These are phyloP conservation scores for Boloria euphrosyne DNA, from an alignment of 2,888 invertebrate species.

Conservation along the genomic window DNA sequence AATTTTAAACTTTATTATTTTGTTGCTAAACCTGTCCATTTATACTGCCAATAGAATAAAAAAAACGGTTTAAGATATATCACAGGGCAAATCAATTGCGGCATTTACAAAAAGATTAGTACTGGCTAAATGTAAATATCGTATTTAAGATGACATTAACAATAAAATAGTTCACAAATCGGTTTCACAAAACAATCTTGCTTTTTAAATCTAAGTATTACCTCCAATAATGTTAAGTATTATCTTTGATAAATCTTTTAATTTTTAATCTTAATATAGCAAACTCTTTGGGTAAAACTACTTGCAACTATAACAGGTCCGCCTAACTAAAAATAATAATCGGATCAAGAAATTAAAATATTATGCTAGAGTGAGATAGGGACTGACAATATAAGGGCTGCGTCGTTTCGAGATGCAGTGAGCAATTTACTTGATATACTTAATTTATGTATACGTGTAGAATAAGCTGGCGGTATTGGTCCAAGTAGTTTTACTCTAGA, in stretches of 20 bases:
- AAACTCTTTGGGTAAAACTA: slow-evolving; percentile 35
- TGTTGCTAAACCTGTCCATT: slow-evolving; percentile 41
- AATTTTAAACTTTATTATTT: slow-evolving; percentile 33
- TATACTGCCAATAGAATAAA: slow-evolving; percentile 41
- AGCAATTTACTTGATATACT: slow-evolving; percentile 27
- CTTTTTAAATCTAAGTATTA: slow-evolving; percentile 77
- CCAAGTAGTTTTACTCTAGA: slow-evolving; percentile 35
- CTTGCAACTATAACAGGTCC: slow-evolving; percentile 18
- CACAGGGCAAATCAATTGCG: slow-evolving; percentile 23
- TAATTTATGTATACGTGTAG: slow-evolving; percentile 45
- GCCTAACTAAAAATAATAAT: background rate
- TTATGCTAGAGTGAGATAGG: background rate
- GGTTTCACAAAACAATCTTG: slow-evolving; percentile 63
- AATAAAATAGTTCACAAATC: slow-evolving; percentile 64
- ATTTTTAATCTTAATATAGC: slow-evolving; percentile 49
- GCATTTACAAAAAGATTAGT: slow-evolving; percentile 24
- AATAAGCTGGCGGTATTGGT: slow-evolving; percentile 35
- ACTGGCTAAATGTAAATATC: slow-evolving; percentile 39
- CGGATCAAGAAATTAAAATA: slow-evolving; percentile 1
- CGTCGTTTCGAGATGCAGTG: background rate
- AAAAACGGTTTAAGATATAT: background rate
- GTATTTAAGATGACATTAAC: slow-evolving; percentile 31
- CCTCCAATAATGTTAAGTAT: slow-evolving; percentile 79
- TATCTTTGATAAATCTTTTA: slow-evolving; percentile 72
- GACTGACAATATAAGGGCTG: background rate